Base-by-base conservation (phyloP, 2,888 invertebrate species). In the Plagodis dolabraria region DNA sequence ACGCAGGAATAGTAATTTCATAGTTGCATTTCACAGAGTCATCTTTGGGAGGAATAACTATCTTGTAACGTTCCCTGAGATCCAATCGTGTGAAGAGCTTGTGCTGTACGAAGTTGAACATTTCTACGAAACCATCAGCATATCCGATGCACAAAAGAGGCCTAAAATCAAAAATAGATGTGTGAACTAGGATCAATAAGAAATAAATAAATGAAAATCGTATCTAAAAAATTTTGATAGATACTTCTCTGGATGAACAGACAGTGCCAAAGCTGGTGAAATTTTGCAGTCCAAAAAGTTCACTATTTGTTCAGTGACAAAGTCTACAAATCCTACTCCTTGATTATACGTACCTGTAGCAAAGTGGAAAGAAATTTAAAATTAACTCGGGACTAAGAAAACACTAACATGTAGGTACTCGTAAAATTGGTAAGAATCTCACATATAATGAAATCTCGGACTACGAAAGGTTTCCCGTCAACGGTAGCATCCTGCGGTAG, bases 361-460 rank as follows among this genome's bases (percentile, higher is more conserved):
- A 55, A 49, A 48, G 52, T 51, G 43, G 0, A 7, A 6, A 47
- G 43, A 12, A 7, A 6, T 2, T 4, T 6, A 12, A 7, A 12
- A 43, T 12, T 43, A 43, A 6, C 40, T 40, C 7, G 0, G 36
- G 7, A 11, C 38, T 9, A 48, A 33, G 38, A 56, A 8, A 36
- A 36, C 36, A 36, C 7, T 36, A 36, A 47, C n/a, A 34, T 11
- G 33, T 47, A 34, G 7, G 2, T 34, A 47, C 5, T 9, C 6
- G 7, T 7, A 10, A 7, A 42, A 51, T 50, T 11, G 9, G 38
- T 0, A 57, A 33, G 38, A 8, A 38, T 50, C 93, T 86, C 80
- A 95, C 95, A 88, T 40, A 94, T 76, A 53, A 95, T 79, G 67
- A 95, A 95, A 69, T 94, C 94, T 53, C 93, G 85, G 9, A 94